Evolutionary conservation across 1,140 invertebrate species (phyloP).

Genomic region (Mizuhopecten yessoensis): DNA sequence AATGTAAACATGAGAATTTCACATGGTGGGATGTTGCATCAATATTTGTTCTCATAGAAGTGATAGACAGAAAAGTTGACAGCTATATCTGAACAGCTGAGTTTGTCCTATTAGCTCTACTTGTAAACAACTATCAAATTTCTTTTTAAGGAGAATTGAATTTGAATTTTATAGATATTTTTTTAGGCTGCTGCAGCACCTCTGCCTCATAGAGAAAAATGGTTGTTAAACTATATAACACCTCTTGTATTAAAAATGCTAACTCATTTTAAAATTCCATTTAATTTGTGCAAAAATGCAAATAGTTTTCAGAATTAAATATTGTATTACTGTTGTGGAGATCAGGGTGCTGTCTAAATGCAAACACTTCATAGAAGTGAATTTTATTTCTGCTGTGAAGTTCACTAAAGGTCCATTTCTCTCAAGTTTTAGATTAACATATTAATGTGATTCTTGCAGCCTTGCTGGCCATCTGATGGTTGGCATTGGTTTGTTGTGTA

Average conservation of each 20-base stretch:
- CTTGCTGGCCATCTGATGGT: neutral
- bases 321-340: neutral
- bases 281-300: neutral
- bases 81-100: neutral
- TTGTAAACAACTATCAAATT: neutral
- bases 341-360: neutral
- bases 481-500: neutral
- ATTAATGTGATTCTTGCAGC: neutral
- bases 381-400: slow-evolving; percentile 1
- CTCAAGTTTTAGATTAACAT: neutral
- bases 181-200: neutral
- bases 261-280: neutral
- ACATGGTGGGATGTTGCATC: too few species aligned
- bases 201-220: neutral
- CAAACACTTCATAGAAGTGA: neutral
- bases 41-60: neutral
- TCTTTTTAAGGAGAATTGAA: neutral
- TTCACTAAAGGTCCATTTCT: neutral
- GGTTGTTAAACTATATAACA: neutral
- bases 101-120: neutral
- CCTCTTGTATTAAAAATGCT: neutral
- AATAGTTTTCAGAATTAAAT: neutral
- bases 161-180: neutral
- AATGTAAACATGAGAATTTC: too few species aligned
- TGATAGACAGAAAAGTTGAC: slow-evolving; percentile 13